phyloP scores from a whole-genome alignment of 2,888 invertebrate genomes.

The Ypsolopha scabrella region DNA sequence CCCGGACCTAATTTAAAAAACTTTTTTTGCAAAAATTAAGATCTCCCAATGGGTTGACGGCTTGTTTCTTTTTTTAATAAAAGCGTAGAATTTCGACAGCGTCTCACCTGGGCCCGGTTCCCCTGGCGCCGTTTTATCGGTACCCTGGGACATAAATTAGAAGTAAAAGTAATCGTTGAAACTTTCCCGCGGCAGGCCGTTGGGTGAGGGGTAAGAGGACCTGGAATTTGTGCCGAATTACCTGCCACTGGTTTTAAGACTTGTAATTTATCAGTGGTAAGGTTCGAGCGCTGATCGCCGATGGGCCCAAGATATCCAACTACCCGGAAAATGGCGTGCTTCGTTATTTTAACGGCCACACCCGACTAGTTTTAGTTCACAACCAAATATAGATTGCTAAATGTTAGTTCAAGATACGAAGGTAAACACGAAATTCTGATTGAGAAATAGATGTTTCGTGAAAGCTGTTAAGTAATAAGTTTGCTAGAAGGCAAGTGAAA shows the following conservation, averaged over 20 bases:
- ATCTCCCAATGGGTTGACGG: background rate
- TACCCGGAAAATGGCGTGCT: constrained; percentile 40
- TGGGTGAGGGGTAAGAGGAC: constrained; percentile 28
- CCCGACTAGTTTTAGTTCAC: background rate
- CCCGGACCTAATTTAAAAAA: background rate
- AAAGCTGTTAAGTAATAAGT: background rate
- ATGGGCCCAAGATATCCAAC: constrained; percentile 16
- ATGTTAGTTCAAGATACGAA: background rate
- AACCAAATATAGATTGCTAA: constrained; percentile 1
- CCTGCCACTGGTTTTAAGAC: constrained; percentile 73
- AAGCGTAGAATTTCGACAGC: constrained; percentile 31
- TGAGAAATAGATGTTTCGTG: background rate
- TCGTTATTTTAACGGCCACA: constrained; percentile 6
- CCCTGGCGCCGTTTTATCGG: constrained; percentile 48
- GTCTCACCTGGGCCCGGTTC: constrained; percentile 53
- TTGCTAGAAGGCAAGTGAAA: constrained; percentile 13
- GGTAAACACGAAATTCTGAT: background rate
- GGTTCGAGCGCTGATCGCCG: constrained; percentile 28
- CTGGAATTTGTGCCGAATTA: constrained; percentile 67
- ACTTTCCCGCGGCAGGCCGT: constrained; percentile 51
- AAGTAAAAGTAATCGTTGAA: constrained; percentile 64
- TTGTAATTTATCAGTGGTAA: constrained; percentile 72
- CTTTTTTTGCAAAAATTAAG: background rate
- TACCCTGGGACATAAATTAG: constrained; percentile 58
- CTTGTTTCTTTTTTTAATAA: constrained; percentile 11